Evolutionary conservation across 2,113 vertebrate genomes (phyloP).

Genomic region (Lepisosteus oculatus): DNA sequence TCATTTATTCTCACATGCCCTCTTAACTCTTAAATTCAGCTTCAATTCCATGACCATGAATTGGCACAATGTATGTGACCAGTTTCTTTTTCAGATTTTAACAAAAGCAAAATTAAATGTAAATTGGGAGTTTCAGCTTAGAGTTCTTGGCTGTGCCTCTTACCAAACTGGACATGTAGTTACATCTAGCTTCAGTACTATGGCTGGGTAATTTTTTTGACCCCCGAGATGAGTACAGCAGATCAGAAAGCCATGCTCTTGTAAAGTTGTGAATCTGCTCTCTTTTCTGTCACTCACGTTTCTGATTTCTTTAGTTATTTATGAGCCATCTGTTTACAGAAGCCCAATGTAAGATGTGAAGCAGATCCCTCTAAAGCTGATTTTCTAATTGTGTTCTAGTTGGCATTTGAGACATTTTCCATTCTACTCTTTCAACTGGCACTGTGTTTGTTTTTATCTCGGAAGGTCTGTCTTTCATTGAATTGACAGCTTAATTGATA

Average conservation of each 20-base stretch:
- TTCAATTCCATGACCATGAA: no score
- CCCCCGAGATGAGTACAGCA: not conserved
- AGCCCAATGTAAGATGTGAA: slow-evolving; percentile 52
- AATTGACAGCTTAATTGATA: slow-evolving; percentile 10
- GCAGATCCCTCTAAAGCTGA: slow-evolving; percentile 44
- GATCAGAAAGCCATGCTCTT: not conserved
- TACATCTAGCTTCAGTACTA: no score
- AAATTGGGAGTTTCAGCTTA: no score
- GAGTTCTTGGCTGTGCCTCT: no score
- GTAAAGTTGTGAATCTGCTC: not conserved
- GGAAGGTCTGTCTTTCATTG: not conserved
- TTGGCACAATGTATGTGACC: no score
- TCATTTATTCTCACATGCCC: no score
- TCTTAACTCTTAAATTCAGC: no score
- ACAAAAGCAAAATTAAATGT: no score
- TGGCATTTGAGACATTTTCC: slow-evolving; percentile 23
- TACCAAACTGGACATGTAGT: no score
- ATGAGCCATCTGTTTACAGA: slow-evolving; percentile 68
- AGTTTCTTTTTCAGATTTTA: no score
- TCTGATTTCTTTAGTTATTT: slow-evolving; percentile 58
- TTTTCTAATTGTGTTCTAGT: slow-evolving; percentile 50
- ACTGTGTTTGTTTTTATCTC: not conserved
- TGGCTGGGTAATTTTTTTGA: no score
- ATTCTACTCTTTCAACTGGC: not conserved
- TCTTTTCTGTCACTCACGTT: slow-evolving; percentile 23